Evolutionary conservation across 2,797 vertebrate species (phyloP).

Genomic region (Chrysocyon brachyurus): DNA sequence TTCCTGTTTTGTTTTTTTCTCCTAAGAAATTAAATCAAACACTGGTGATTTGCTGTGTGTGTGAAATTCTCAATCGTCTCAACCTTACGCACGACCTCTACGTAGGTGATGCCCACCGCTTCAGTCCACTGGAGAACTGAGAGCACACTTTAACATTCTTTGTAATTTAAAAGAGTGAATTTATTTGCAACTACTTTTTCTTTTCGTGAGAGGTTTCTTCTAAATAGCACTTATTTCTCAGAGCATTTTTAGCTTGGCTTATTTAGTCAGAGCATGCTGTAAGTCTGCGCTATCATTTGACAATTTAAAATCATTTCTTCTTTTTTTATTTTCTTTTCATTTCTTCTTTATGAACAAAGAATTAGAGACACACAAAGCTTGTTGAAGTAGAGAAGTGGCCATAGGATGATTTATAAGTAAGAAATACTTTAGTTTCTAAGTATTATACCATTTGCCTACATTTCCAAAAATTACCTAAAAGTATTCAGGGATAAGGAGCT

Average conservation of each 20-base stretch:
- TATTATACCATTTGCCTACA: neutral
- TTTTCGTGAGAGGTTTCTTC: constrained; percentile 39
- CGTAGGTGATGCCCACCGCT: neutral
- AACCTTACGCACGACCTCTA: neutral
- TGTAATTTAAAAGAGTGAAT: constrained; percentile 43
- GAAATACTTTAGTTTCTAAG: constrained; percentile 4
- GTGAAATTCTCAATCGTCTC: constrained; percentile 32
- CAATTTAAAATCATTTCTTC: neutral
- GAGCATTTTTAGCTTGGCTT: no score
- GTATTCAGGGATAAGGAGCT: neutral
- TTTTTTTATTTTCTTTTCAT: neutral
- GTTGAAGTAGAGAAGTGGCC: neutral
- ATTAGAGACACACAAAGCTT: neutral
- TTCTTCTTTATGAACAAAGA: constrained; percentile 26
- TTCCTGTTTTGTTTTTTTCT: neutral
- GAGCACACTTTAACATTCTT: constrained; percentile 20
- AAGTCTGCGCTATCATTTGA: neutral
- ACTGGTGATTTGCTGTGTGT: constrained; percentile 41
- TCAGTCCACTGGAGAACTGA: neutral
- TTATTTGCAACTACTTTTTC: constrained; percentile 24
- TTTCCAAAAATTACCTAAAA: constrained; percentile 23
- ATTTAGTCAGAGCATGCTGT: constrained; percentile 24
- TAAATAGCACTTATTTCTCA: constrained; percentile 24
- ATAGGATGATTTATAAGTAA: neutral
- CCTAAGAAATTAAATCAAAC: constrained; percentile 41